Conservation (phyloP, 2,797 vertebrate species). For the Acomys russatus region DNA sequence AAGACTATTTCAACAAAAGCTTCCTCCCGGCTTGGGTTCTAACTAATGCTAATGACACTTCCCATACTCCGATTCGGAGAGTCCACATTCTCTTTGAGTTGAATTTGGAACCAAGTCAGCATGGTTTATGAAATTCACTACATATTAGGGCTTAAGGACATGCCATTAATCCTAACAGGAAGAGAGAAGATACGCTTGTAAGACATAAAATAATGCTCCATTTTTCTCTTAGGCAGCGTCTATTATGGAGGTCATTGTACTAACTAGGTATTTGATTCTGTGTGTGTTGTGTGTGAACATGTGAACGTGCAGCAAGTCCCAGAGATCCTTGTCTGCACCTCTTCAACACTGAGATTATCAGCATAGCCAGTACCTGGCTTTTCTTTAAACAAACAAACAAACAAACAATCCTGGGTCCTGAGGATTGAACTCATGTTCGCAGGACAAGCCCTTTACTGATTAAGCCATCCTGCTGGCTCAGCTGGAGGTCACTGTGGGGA, state of each 20-base stretch:
- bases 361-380: not conserved
- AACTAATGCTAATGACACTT: slow-evolving; percentile 48
- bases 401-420: not conserved
- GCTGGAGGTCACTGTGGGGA: not conserved
- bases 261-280: not conserved
- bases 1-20: slow-evolving; percentile 60
- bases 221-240: not conserved
- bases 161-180: not conserved
- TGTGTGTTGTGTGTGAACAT: too few relatives aligned
- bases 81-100: not conserved
- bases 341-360: not conserved
- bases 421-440: not conserved
- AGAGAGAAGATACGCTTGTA: not conserved
- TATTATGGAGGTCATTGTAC: not conserved
- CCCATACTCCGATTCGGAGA: slow-evolving; percentile 39
- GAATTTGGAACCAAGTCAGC: slow-evolving; percentile 6
- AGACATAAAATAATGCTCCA: not conserved
- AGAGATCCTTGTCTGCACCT: not conserved
- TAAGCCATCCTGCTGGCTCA: not conserved
- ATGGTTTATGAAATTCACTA: not conserved
- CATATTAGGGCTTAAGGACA: not conserved
- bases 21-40: not conserved
- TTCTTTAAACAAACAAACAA: not conserved
- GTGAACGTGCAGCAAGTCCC: fast-evolving
- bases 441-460: not conserved